phyloP scores from a whole-genome alignment of 2,113 vertebrate species.

The Periophthalmodon schlosseri region DNA sequence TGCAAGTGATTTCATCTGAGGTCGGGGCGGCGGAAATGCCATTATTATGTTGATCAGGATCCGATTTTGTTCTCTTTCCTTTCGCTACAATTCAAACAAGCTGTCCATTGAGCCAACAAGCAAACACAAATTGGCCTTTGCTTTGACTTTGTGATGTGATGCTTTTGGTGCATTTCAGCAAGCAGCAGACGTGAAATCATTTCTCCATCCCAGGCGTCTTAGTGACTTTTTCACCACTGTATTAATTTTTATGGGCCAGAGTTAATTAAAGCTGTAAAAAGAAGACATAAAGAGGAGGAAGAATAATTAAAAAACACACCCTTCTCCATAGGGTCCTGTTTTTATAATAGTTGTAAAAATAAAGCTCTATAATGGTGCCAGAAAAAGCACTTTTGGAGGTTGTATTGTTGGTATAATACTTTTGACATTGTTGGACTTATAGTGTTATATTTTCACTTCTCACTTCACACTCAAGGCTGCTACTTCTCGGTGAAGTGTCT shows the following conservation, averaged over 20 bases:
- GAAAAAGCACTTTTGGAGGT: not conserved
- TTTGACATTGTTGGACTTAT: not conserved
- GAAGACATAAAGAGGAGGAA: constrained; percentile 1
- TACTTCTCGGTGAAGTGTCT: not conserved
- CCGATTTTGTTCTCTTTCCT: constrained; percentile 28
- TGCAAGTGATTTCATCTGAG: constrained; percentile 52
- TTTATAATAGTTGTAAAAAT: not conserved
- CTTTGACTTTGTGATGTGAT: not conserved
- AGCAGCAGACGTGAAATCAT: constrained; percentile 1
- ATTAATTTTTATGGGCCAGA: constrained; percentile 1
- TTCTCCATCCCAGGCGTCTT: not conserved
- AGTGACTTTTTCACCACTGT: constrained; percentile 4
- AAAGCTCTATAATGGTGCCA: not conserved
- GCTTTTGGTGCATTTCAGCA: not conserved
- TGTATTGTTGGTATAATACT: not conserved
- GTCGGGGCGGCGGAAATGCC: constrained; percentile 32
- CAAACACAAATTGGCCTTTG: constrained; percentile 27
- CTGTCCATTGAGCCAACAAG: not conserved
- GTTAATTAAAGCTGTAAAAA: constrained; percentile 9
- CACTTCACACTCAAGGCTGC: not conserved
- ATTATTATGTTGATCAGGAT: constrained; percentile 47
- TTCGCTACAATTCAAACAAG: constrained; percentile 30
- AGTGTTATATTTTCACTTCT: not conserved
- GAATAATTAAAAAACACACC: not conserved
- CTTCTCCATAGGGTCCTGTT: not conserved